Evolutionary conservation across 53 echinoderm and acorn worm genomes (phyloP), one percentile per base, ranked within the genome.

Genomic region (Actinopyga echinites): DNA sequence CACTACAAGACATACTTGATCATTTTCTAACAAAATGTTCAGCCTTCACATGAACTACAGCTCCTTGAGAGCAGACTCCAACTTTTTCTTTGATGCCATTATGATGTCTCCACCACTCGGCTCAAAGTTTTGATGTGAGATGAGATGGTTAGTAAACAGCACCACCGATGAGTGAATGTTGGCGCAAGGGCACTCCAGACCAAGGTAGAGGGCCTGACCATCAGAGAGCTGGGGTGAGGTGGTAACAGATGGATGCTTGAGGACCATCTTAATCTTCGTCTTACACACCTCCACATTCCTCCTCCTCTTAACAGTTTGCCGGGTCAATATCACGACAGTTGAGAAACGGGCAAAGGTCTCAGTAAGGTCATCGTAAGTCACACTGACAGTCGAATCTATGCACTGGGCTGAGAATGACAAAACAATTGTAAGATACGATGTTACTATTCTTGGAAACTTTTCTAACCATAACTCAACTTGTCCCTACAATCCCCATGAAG

Each of bases 141-240:
- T 42, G 23, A 11, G 23, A 38, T 35, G 69, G n/a, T 69, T 38
- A 4, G 69, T 69, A n/a, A 69, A 69, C 69, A 69, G 69, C 40
- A 69, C 69, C 2, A 40, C 69, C 12, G 24, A 42, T 25, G 23
- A 37, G 15, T 38, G 23, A 5, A 23, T 69, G 9, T n/a, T 40
- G 38, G 69, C 10, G 21, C 69, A 69, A 1, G 69, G 69, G 43
- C 69, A 69, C 33, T 43, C 17, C 69, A 11, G 23, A 5, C 69
- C n/a, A 4, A 69, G 43, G 24, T 38, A 35, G 69, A 69, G 38
- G 12, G 69, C 24, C 1, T 25, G 24, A 9, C 69, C 69, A 11
- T 38, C 38, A 11, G 43, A 42, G 5, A 42, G 8, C 42, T 3
- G 1, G 10, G 1, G 8, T 30, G 35, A 28, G 19, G 43, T 37